Evolutionary conservation across 1,140 invertebrate species (phyloP).

Genomic region (Trichogramma pretiosum): DNA sequence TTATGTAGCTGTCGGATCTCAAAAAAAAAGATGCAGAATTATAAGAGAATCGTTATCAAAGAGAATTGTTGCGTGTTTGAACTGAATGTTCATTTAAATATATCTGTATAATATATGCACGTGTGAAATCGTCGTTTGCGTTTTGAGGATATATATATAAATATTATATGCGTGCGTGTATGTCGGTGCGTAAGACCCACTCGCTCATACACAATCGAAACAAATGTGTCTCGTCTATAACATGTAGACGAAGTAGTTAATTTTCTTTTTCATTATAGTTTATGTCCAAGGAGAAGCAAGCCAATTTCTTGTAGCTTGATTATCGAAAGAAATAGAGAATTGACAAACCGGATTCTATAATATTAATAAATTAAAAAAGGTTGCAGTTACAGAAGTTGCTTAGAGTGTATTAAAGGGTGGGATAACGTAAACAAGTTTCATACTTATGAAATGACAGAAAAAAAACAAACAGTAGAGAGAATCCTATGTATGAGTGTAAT

Average conservation of each 20-base stretch:
- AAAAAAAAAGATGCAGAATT: background rate
- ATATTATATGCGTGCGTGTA: background rate
- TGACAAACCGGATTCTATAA: too few relatives aligned
- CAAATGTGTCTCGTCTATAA: background rate
- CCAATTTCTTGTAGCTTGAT: conserved; percentile 10
- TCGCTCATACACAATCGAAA: background rate
- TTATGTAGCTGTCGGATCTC: conserved; percentile 14
- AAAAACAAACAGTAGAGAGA: conserved; percentile 16
- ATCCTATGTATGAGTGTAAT: conserved; percentile 18
- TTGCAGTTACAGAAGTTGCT: conserved; percentile 41
- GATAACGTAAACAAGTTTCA: too few relatives aligned
- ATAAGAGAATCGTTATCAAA: background rate
- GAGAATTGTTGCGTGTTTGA: background rate
- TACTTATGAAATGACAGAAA: conserved; percentile 16
- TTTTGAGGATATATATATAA: background rate
- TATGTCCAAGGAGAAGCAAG: conserved; percentile 8
- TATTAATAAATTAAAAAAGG: too few relatives aligned
- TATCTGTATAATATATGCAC: background rate
- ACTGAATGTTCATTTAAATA: background rate
- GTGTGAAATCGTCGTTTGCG: conserved; percentile 10
- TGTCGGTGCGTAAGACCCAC: background rate
- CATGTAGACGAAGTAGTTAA: too few relatives aligned
- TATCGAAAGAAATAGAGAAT: too few relatives aligned
- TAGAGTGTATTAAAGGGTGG: conserved; percentile 12
- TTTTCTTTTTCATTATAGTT: conserved; percentile 5